A percentile compares a stretch with the other conserved stretches of the same genome.
Conservation (phyloP, 2,113 vertebrate species). For the Rhegmatorhina hoffmannsi region DNA sequence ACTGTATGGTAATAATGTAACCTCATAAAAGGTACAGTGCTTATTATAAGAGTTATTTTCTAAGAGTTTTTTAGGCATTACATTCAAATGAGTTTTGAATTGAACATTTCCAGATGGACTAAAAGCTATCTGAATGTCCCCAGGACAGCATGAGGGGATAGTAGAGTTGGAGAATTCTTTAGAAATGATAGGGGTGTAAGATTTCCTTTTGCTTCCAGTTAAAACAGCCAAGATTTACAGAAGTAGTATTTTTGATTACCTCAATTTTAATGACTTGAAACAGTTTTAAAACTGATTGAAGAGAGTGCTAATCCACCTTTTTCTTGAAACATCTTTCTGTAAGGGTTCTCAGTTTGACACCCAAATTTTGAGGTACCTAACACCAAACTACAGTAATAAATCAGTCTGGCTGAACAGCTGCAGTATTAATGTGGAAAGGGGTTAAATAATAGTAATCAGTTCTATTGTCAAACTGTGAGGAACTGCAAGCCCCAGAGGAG, state of each 20-base stretch:
- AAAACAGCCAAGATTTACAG: background rate
- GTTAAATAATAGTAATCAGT: slow-evolving; percentile 32
- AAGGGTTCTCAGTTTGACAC: background rate
- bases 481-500: background rate
- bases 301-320: background rate
- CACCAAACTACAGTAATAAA: background rate
- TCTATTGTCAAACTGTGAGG: background rate
- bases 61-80: background rate
- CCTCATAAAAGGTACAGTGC: slow-evolving; percentile 25
- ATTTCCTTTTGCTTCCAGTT: background rate
- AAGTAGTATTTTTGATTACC: background rate
- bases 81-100: slow-evolving; percentile 11
- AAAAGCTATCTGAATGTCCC: background rate
- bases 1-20: slow-evolving; percentile 12
- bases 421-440: background rate
- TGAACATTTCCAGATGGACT: background rate
- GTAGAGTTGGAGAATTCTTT: background rate
- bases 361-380: background rate
- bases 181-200: background rate
- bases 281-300: background rate
- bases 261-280: background rate
- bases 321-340: background rate
- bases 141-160: background rate
- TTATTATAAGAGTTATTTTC: slow-evolving; percentile 38
- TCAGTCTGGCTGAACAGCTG: background rate